Evolutionary conservation across 2,888 invertebrate species (phyloP), one percentile per base, ranked within the genome.

Genomic region (Mycalesis mineus): DNA sequence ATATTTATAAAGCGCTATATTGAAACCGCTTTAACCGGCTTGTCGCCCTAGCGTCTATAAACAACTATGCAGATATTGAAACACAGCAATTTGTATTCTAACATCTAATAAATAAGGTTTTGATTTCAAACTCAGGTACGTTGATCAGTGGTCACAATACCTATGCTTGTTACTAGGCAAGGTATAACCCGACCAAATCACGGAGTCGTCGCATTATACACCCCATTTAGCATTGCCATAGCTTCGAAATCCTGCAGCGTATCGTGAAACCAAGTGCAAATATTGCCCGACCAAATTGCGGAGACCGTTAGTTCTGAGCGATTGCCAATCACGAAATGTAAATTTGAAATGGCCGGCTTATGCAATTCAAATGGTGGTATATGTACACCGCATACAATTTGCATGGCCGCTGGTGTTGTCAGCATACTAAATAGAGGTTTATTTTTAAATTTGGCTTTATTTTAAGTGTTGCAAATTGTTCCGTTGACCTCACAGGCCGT

Each of bases 341-440:
- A 62, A 67, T 71, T 67, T 55, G 55, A 68, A 68, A 63, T 56
- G 67, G 67, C 60, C 65, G 68, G 61, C 53, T 70, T 64, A 69
- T 72, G 68, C 68, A 62, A 63, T 69, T 66, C 64, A 68, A 63
- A 70, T 70, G 67, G 65, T 65, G 61, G 58, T 49, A 62, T 72
- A 69, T 69, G 68, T 61, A 66, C 67, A 72, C 73, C 71, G 72
- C 72, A 72, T 77, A 73, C 68, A 71, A 75, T 77, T 79, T 77
- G 77, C 76, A 76, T 77, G 72, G 69, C 69, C 64, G 66, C 49
- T 59, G 69, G 68, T 72, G 74, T 72, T 70, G 72, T 74, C 72
- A 67, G 79, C 77, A 80, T 81, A 78, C 74, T 74, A 80, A 82
- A 70, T 70, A 70, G 65, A 68, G 61, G 72, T 65, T 47, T 74